Percentiles rank a stretch among this genome's conserved stretches.
phyloP scores from a whole-genome alignment of 2,888 invertebrate species.

The Mesorhabditis sp. region DNA sequence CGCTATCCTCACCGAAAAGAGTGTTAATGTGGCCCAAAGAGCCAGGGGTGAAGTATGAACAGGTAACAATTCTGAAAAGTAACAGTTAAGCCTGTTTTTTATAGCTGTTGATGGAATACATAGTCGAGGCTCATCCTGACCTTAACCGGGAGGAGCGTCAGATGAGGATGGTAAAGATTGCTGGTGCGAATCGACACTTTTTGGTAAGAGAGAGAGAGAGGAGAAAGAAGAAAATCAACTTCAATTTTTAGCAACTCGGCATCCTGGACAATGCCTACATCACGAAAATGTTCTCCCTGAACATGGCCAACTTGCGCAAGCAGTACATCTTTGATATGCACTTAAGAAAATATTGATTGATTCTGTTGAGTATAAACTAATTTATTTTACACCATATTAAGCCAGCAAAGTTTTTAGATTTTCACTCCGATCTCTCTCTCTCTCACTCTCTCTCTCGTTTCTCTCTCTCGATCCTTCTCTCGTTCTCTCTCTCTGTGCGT shows the following conservation, averaged over 20 bases:
- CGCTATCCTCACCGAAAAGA: not conserved
- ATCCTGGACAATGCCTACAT: not conserved
- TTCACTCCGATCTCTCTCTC: too few species aligned
- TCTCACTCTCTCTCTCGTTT: too few species aligned
- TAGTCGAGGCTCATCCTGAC: not conserved
- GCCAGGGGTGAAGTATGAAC: not conserved
- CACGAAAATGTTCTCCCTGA: not conserved
- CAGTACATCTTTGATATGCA: not conserved
- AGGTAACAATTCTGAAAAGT: not conserved
- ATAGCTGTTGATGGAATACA: not conserved
- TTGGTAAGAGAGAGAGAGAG: not conserved
- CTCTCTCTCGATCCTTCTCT: too few species aligned
- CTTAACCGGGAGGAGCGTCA: not conserved
- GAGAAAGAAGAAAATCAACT: too few species aligned
- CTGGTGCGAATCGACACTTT: not conserved
- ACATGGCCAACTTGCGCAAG: slow-evolving; percentile 1
- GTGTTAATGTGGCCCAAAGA: not conserved
- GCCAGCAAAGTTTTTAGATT: too few species aligned
- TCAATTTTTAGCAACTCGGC: not conserved
- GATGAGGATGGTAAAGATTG: not conserved
- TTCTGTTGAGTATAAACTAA: not conserved
- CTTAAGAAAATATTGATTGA: not conserved
- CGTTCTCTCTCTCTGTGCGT: too few species aligned
- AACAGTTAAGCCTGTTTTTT: not conserved
- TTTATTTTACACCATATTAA: too few species aligned